Percentiles rank a stretch among this genome's conserved stretches.
These are phyloP conservation scores for Fundulus diaphanus DNA, from an alignment of 2,797 vertebrate species.

Conservation along the genomic window DNA sequence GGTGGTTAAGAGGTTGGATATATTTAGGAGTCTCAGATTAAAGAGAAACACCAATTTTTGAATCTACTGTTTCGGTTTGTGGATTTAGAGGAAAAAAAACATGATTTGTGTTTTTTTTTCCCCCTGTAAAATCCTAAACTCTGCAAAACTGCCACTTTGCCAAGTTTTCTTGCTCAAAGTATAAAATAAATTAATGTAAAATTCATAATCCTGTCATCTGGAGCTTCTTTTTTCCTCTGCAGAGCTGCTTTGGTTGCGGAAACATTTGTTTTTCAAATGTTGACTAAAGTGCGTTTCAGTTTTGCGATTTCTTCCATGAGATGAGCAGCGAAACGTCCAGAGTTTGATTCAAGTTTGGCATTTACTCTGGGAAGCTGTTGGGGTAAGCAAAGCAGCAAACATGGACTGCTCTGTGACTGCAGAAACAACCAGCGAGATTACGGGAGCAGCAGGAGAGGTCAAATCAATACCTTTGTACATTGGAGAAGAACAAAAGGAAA, in stretches of 20 bases:
- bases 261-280: not conserved
- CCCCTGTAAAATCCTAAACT: not conserved
- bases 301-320: not conserved
- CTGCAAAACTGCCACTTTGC: not conserved
- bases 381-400: not conserved
- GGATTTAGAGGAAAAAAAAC: not conserved
- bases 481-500: constrained; percentile 1
- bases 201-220: no score
- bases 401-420: not conserved
- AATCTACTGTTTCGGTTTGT: not conserved
- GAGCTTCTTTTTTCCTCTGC: no score
- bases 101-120: not conserved
- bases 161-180: not conserved
- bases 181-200: no score
- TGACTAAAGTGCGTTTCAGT: not conserved
- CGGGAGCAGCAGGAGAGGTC: constrained; percentile 6
- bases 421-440: not conserved
- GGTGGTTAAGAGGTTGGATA: no score
- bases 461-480: constrained; percentile 1
- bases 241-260: not conserved
- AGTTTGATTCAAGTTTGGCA: not conserved
- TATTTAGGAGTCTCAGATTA: no score
- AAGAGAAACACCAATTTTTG: no score
- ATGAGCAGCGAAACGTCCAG: not conserved
- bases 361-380: not conserved